A percentile compares a stretch with the other conserved stretches of the same genome.
These are phyloP conservation scores for Daboia siamensis DNA, from an alignment of 2,113 vertebrate genomes.

Conservation along the genomic window DNA sequence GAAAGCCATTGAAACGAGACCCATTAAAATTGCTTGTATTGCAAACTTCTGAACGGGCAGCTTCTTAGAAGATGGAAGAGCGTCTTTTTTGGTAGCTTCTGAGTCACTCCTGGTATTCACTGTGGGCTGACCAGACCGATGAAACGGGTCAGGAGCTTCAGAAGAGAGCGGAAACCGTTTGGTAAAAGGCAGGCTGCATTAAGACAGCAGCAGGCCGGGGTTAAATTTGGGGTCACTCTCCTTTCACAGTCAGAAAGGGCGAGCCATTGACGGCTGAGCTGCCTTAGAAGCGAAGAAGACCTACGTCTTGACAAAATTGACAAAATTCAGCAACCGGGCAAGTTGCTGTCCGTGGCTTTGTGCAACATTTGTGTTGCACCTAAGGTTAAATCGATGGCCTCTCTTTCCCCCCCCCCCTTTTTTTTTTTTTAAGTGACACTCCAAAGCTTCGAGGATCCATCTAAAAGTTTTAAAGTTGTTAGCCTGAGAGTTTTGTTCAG, in stretches of 20 bases:
- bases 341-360: conserved; percentile 35
- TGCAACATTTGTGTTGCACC: conserved; percentile 5
- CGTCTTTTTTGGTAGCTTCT: conserved; percentile 30
- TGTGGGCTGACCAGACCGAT: conserved; percentile 43
- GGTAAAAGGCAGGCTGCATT: conserved; percentile 47
- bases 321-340: conserved; percentile 56
- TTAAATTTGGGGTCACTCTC: conserved; percentile 53
- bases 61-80: neutral
- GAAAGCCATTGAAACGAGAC: neutral
- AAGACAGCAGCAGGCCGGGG: conserved; percentile 60
- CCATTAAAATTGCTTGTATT: neutral
- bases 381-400: conserved; percentile 25
- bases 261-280: conserved; percentile 55
- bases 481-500: neutral
- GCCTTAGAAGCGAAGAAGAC: conserved; percentile 49
- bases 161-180: conserved; percentile 34
- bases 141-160: conserved; percentile 55
- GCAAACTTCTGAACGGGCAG: conserved; percentile 23
- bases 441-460: neutral
- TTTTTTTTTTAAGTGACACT: neutral
- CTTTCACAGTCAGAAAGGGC: conserved; percentile 61
- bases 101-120: conserved; percentile 24
- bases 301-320: conserved; percentile 59
- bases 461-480: conserved; percentile 27
- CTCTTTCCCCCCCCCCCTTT: too few species aligned